Evolutionary conservation across 92 coral and sea anemone species (phyloP).

Genomic region (Metridium senile): DNA sequence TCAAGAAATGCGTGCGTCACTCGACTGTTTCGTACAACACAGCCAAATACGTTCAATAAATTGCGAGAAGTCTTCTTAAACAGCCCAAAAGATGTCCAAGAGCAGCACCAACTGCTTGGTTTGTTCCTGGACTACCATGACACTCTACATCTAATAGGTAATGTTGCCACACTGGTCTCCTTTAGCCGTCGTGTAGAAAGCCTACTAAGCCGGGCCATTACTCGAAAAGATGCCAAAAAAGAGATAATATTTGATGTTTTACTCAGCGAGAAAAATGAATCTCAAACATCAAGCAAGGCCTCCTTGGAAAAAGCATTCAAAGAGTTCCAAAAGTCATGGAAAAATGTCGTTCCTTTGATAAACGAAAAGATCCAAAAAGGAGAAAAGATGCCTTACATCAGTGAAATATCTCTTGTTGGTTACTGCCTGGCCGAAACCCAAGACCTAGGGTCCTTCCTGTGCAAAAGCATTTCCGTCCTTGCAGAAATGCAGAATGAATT

Average conservation of each 20-base stretch:
- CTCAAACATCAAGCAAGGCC: conserved; percentile 34
- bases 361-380: conserved; percentile 26
- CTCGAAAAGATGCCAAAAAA: conserved; percentile 61
- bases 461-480: conserved; percentile 61
- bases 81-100: conserved; percentile 39
- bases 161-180: conserved; percentile 59
- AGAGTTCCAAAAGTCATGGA: conserved; percentile 78
- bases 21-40: conserved; percentile 69
- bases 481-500: conserved; percentile 78
- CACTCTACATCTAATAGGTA: conserved; percentile 56
- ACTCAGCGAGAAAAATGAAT: conserved; percentile 42
- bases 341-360: conserved; percentile 61
- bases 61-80: conserved; percentile 59
- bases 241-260: conserved; percentile 73
- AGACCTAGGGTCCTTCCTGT: conserved; percentile 67
- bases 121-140: conserved; percentile 73
- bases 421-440: conserved; percentile 77
- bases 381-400: conserved; percentile 55
- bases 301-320: conserved; percentile 53
- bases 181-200: conserved; percentile 78
- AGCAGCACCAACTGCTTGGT: conserved; percentile 71
- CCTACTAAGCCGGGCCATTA: conserved; percentile 73
- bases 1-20: conserved; percentile 59
- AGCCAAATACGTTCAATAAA: conserved; percentile 61
- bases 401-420: conserved; percentile 70